Evolutionary conservation across 2,113 vertebrate species (phyloP).

Genomic region (Sylvilagus bachmani): DNA sequence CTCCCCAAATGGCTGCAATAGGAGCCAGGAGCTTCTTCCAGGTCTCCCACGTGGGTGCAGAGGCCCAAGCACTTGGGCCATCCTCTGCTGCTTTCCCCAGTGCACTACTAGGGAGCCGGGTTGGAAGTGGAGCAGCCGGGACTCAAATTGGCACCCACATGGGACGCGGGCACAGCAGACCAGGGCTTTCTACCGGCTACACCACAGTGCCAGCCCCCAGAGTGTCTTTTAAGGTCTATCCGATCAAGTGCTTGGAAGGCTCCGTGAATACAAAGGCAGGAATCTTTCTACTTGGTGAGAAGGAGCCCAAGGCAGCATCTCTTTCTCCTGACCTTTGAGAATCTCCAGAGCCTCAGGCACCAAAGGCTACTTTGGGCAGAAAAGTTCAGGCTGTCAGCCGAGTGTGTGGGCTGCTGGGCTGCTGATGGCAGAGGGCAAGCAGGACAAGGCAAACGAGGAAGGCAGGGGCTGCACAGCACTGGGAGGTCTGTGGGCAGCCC

Average conservation of each 20-base stretch:
- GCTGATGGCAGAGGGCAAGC: background rate
- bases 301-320: background rate
- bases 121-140: too few relatives aligned
- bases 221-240: background rate
- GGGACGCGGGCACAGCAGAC: too few relatives aligned
- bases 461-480: background rate
- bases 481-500: background rate
- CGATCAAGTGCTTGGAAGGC: background rate
- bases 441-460: background rate
- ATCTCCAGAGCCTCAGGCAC: slow-evolving; percentile 12
- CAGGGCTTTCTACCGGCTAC: too few relatives aligned
- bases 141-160: too few relatives aligned
- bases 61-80: too few relatives aligned
- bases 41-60: too few relatives aligned
- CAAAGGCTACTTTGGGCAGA: slow-evolving; percentile 10
- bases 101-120: too few relatives aligned
- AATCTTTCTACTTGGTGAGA: background rate
- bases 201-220: background rate
- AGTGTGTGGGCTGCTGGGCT: background rate
- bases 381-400: slow-evolving; percentile 70
- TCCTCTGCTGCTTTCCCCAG: too few relatives aligned
- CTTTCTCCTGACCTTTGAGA: slow-evolving; percentile 65
- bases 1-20: too few relatives aligned
- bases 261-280: background rate
- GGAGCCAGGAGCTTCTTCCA: too few relatives aligned